Conservation (phyloP, 2,797 vertebrate species). For the Botia almorhae region DNA sequence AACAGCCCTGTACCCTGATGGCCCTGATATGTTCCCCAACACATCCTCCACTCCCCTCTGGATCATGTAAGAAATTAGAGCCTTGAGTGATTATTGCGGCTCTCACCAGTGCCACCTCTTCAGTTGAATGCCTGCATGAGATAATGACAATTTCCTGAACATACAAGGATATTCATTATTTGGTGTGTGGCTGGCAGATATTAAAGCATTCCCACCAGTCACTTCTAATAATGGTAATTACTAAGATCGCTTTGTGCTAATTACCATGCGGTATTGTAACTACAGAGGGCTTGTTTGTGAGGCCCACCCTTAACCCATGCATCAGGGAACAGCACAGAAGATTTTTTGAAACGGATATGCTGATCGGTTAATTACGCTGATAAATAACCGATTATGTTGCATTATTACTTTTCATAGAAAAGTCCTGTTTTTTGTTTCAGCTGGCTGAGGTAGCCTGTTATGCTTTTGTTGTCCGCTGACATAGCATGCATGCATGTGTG, state of each 20-base stretch:
- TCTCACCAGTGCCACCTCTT: conserved; percentile 13
- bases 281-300: conserved; percentile 41
- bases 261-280: conserved; percentile 40
- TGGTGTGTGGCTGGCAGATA: conserved; percentile 38
- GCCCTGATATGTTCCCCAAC: conserved; percentile 42
- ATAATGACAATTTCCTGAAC: conserved; percentile 25
- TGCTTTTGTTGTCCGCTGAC: not conserved
- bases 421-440: not conserved
- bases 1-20: conserved; percentile 11
- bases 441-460: not conserved
- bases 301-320: conserved; percentile 4
- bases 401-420: not conserved
- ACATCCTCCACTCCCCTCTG: conserved; percentile 1
- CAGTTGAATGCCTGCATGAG: conserved; percentile 1
- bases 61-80: not conserved
- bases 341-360: not conserved
- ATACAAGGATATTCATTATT: conserved; percentile 41
- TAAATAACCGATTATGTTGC: not conserved
- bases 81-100: not conserved
- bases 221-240: conserved; percentile 60
- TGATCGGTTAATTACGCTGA: too few relatives aligned
- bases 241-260: conserved; percentile 47
- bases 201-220: conserved; percentile 49
- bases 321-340: not conserved
- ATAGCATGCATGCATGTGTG: too few relatives aligned